Evolutionary conservation across 2,797 vertebrate genomes (phyloP).

Genomic region (Hippopotamyrus pictus): DNA sequence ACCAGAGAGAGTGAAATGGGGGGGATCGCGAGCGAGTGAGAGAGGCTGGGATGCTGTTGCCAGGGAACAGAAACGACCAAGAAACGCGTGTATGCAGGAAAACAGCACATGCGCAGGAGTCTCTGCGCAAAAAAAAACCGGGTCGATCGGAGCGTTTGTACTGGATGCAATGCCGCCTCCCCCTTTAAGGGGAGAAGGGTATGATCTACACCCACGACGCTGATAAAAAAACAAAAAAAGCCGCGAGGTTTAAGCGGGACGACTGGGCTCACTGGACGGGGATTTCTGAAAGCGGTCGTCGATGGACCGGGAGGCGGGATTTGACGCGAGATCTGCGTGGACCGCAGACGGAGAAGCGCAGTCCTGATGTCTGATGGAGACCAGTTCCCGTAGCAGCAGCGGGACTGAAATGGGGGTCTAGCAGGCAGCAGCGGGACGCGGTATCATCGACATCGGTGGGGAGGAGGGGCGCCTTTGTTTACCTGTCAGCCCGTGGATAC

Average conservation of each 20-base stretch:
- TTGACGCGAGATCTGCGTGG: neutral
- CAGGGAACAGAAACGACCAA: constrained; percentile 53
- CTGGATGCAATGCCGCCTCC: neutral
- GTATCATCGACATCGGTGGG: neutral
- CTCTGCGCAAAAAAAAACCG: neutral
- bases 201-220: neutral
- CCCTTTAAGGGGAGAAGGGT: neutral
- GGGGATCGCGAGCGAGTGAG: neutral
- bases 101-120: constrained; percentile 8
- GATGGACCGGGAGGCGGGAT: neutral
- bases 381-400: neutral
- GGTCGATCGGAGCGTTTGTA: neutral
- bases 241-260: constrained; percentile 2
- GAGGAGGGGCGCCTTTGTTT: neutral
- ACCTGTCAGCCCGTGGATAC: neutral
- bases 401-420: neutral
- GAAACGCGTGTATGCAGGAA: constrained; percentile 15
- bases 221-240: neutral
- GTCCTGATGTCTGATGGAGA: neutral
- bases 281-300: neutral
- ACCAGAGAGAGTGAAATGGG: neutral
- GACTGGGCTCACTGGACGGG: neutral
- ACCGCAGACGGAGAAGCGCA: neutral
- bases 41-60: constrained; percentile 56
- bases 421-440: neutral